These are phyloP conservation scores for Gambelia wislizenii DNA, from an alignment of 2,797 vertebrate species.

Conservation along the genomic window DNA sequence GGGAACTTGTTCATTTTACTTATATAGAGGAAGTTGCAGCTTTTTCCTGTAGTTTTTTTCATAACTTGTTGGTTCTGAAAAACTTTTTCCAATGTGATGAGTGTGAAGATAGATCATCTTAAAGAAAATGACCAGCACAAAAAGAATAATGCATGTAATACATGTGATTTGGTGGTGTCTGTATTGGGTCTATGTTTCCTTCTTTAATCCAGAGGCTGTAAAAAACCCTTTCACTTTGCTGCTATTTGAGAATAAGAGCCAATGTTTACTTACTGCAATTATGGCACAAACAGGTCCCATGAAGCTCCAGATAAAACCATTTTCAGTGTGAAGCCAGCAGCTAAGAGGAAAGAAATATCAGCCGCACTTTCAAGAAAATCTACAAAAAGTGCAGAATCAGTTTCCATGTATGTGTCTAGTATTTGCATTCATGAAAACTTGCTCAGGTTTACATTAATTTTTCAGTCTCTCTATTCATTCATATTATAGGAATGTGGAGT, in stretches of 20 bases:
- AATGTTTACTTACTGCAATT: conserved; percentile 50
- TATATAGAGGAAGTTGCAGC: not conserved
- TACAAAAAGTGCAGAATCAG: not conserved
- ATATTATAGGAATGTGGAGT: not conserved
- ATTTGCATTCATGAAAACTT: not conserved
- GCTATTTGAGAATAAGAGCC: not conserved
- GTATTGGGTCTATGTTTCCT: not conserved
- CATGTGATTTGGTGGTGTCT: not conserved
- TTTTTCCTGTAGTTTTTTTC: not conserved
- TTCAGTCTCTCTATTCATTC: not conserved
- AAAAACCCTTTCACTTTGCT: not conserved
- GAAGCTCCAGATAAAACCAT: conserved; percentile 56
- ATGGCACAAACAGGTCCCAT: conserved; percentile 59
- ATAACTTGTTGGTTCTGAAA: not conserved
- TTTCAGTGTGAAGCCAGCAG: conserved; percentile 58
- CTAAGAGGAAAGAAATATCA: conserved; percentile 14
- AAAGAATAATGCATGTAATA: not conserved
- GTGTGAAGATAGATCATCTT: not conserved
- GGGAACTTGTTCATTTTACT: not conserved
- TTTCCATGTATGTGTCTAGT: not conserved
- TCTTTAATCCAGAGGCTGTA: not conserved
- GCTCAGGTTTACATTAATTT: not conserved
- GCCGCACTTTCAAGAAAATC: not conserved
- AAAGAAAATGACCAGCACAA: not conserved
- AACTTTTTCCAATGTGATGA: not conserved